Evolutionary conservation across 2,888 invertebrate species (phyloP).

Genomic region (Scaptomyza tumidula): DNA sequence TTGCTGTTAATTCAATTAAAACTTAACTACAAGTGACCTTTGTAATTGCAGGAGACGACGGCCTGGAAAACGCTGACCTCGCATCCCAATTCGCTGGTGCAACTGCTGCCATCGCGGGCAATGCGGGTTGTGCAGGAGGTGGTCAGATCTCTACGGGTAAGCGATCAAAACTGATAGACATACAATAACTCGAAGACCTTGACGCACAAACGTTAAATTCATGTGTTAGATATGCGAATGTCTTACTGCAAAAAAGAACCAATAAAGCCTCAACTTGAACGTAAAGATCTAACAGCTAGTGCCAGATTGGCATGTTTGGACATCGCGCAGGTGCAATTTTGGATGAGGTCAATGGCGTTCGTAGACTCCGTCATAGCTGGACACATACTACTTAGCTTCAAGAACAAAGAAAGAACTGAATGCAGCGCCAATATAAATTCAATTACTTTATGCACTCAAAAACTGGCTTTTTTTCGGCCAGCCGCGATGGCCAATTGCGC

Average conservation of each 20-base stretch:
- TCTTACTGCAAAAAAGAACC: background rate
- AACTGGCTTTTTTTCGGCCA: slow-evolving; percentile 46
- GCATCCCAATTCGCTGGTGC: slow-evolving; percentile 84
- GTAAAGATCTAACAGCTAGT: slow-evolving; percentile 13
- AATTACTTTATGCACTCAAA: slow-evolving; percentile 15
- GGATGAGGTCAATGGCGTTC: slow-evolving; percentile 45
- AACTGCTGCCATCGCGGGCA: slow-evolving; percentile 83
- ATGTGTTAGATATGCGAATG: slow-evolving; percentile 2
- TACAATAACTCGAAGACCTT: slow-evolving; percentile 41
- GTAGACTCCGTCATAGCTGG: slow-evolving; percentile 4
- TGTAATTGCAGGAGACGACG: slow-evolving; percentile 82
- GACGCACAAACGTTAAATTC: slow-evolving; percentile 40
- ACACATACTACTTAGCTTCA: slow-evolving; percentile 39
- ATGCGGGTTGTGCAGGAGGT: slow-evolving; percentile 85
- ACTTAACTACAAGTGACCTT: slow-evolving; percentile 19
- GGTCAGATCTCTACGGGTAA: slow-evolving; percentile 84
- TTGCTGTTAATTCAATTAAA: slow-evolving; percentile 48
- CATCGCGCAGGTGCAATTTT: slow-evolving; percentile 37
- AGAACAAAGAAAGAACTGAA: slow-evolving; percentile 69
- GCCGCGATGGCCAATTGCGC: slow-evolving; percentile 45
- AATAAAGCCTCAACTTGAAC: slow-evolving; percentile 49
- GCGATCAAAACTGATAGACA: slow-evolving; percentile 28
- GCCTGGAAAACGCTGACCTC: slow-evolving; percentile 84
- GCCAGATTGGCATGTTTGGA: slow-evolving; percentile 32
- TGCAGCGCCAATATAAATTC: slow-evolving; percentile 2